Evolutionary conservation across 2,888 invertebrate species (phyloP).

Genomic region (Strigamia crassipes): DNA sequence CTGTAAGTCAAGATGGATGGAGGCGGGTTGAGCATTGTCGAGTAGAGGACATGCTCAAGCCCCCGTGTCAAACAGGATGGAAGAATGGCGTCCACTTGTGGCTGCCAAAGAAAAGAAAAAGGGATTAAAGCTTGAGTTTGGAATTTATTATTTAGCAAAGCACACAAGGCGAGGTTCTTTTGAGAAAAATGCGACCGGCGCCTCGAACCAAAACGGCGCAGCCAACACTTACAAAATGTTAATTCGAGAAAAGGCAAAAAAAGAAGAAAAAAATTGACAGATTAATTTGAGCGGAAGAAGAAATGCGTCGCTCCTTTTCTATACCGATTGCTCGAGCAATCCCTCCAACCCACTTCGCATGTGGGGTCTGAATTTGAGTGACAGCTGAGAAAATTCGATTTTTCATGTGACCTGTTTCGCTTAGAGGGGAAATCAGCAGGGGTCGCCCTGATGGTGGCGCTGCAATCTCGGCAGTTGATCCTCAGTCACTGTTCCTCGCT

Average conservation of each 20-base stretch:
- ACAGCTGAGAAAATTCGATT: constrained; percentile 30
- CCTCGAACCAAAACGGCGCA: not conserved
- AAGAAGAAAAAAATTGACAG: not conserved
- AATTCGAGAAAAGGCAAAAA: not conserved
- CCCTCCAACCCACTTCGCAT: constrained; percentile 1
- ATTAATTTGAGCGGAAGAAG: not conserved
- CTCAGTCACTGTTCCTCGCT: not conserved
- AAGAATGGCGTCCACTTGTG: constrained; percentile 30
- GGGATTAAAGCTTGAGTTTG: not conserved
- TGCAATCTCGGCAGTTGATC: constrained; percentile 27
- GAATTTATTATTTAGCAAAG: not conserved
- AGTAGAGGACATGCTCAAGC: constrained; percentile 24
- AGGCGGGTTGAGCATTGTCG: constrained; percentile 20
- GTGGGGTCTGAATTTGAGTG: constrained; percentile 30
- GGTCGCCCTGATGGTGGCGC: constrained; percentile 17
- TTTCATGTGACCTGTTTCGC: constrained; percentile 30
- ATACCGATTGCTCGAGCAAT: not conserved
- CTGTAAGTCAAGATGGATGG: constrained; percentile 26
- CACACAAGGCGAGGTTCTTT: not conserved
- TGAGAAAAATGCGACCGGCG: not conserved
- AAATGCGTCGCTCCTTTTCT: not conserved
- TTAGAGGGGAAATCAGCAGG: constrained; percentile 30
- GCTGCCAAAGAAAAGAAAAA: constrained; percentile 27
- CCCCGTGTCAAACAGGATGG: constrained; percentile 25
- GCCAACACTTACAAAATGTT: not conserved